A percentile compares a stretch with the other conserved stretches of the same genome.
phyloP scores from a whole-genome alignment of 2,888 invertebrate species.

The Acronicta psi region DNA sequence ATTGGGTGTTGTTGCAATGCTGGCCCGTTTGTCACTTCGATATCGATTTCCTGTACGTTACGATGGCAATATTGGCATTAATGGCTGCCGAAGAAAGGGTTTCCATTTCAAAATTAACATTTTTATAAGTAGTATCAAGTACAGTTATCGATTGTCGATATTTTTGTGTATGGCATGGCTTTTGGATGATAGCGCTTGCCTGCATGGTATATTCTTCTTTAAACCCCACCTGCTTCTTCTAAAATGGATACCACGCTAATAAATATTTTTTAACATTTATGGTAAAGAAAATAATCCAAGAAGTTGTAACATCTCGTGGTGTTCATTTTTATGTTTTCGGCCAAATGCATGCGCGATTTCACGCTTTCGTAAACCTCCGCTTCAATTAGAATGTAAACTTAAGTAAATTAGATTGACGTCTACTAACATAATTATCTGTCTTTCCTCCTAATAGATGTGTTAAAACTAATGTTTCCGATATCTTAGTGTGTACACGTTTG shows the following conservation, averaged over 20 bases:
- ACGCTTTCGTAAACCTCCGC: slow-evolving; percentile 64
- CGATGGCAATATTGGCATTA: slow-evolving; percentile 80
- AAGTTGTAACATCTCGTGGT: slow-evolving; percentile 49
- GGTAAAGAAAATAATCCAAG: neutral
- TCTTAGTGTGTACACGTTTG: slow-evolving; percentile 49
- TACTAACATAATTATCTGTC: slow-evolving; percentile 41
- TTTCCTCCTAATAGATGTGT: slow-evolving; percentile 43
- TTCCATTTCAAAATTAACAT: slow-evolving; percentile 81
- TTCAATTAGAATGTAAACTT: slow-evolving; percentile 46
- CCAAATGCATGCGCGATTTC: slow-evolving; percentile 66
- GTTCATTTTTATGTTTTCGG: slow-evolving; percentile 63
- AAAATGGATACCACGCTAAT: slow-evolving; percentile 68
- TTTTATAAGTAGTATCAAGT: slow-evolving; percentile 77
- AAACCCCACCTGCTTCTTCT: slow-evolving; percentile 73
- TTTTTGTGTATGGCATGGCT: slow-evolving; percentile 85
- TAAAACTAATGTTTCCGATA: slow-evolving; percentile 36
- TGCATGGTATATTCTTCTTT: slow-evolving; percentile 64
- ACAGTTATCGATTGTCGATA: slow-evolving; percentile 87
- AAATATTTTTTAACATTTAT: neutral
- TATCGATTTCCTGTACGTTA: slow-evolving; percentile 81
- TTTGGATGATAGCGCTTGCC: slow-evolving; percentile 64
- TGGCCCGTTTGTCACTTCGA: slow-evolving; percentile 83
- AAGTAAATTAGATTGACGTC: slow-evolving; percentile 37
- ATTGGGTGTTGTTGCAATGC: slow-evolving; percentile 87
- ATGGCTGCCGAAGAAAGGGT: slow-evolving; percentile 88